Base-by-base conservation (phyloP, 2,888 invertebrate species). In the Drosophila neonasuta region DNA sequence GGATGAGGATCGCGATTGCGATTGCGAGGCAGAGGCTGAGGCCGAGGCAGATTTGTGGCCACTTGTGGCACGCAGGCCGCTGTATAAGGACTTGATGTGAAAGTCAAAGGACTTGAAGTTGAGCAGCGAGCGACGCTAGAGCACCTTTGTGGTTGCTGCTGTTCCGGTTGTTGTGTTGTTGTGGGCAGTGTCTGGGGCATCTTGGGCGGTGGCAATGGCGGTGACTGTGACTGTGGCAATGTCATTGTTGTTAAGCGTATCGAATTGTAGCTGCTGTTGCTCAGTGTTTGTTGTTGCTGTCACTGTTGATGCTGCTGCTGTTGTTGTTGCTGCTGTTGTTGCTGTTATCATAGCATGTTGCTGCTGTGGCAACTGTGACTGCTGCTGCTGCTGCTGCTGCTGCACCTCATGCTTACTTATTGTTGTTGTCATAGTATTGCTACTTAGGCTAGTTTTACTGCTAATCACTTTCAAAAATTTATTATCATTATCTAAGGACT, bases 401-500 rank as follows among this genome's bases (percentile, higher is more conserved):
- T 88, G 89, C 82, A 89, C 80, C 84, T 90, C 90, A 80, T 89
- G 88, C 82, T 89, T 91, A 86, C 91, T 91, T 89, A 91, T 90
- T 82, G 90, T 89, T 90, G 90, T 90, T 86, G 90, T 90, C 89
- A 90, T 90, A 88, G 91, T 90, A 88, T 90, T 89, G 90, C 90
- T 91, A 90, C 90, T 91, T 90, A 91, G 87, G 89, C 91, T 91
- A 90, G 88, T 89, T 90, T 90, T 90, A 88, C 90, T 88, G 87
- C 90, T 90, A 89, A 90, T 89, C 89, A 90, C 89, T 90, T 91
- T 91, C 88, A 90, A 90, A 89, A 91, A 91, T 91, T 91, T 91
- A 90, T 91, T 91, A 91, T 90, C 90, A 88, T 88, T 90, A 89
- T 91, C 91, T 91, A 91, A 91, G 92, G 92, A 92, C 91, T 92